Evolutionary conservation across 2,113 vertebrate genomes (phyloP).

Genomic region (Strigops habroptila): DNA sequence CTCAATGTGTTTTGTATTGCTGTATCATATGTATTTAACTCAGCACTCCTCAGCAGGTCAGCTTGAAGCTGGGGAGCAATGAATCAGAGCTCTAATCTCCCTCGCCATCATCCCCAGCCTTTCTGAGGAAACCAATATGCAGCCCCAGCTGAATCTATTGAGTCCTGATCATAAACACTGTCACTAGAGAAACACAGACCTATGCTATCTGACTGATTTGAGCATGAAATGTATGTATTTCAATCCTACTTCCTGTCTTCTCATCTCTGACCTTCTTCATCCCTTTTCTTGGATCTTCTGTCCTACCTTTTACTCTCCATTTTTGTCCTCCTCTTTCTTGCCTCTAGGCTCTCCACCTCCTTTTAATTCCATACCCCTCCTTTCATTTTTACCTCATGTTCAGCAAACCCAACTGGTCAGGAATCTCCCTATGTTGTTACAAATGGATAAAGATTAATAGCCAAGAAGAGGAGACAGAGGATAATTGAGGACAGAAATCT

Average conservation of each 20-base stretch:
- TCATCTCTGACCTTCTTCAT: not conserved
- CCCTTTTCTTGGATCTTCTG: not conserved
- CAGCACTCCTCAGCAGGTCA: not conserved
- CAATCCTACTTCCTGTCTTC: not conserved
- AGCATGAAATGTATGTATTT: not conserved
- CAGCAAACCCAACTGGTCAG: not conserved
- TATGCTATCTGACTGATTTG: not conserved
- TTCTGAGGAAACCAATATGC: conserved; percentile 30
- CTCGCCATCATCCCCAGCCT: not conserved
- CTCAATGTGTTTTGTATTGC: not conserved
- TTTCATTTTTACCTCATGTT: not conserved
- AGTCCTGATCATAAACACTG: not conserved
- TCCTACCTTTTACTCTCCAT: not conserved
- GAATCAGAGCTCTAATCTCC: conserved; percentile 37
- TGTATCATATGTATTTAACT: not conserved
- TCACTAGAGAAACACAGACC: not conserved
- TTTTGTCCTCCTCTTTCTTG: not conserved
- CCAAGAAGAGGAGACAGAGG: not conserved
- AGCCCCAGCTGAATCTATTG: not conserved
- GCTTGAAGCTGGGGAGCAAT: conserved; percentile 20
- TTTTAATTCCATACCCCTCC: not conserved
- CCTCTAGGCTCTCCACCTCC: fast-evolving
- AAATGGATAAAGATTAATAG: not conserved
- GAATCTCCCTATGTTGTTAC: not conserved
- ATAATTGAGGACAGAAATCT: not conserved